Evolutionary conservation across 2,888 invertebrate genomes (phyloP), one percentile per base, ranked within the genome.

Genomic region (Alviniconcha strummeri): DNA sequence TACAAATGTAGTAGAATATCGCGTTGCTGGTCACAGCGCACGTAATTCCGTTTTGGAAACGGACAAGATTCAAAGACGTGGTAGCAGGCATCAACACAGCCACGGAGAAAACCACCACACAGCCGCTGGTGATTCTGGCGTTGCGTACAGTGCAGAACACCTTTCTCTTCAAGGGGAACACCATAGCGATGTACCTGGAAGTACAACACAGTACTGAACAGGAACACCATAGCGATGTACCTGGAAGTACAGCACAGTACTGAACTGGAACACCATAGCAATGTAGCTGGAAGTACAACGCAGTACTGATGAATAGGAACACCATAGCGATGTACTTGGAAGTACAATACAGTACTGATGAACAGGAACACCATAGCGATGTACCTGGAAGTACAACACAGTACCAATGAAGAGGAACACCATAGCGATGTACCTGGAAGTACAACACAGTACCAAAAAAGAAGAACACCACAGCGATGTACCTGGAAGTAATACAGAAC

Each of bases 121-220:
- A 76, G 36, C 36, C 36, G 36, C 36, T 3, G 17, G 8, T 9
- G 17, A 55, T 76, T 17, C 76, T 55, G n/a, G 76, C 76, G 19
- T 76, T 56, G 5, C 76, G 76, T 56, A 56, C 56, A 6, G 76
- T 76, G 76, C 76, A 76, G 76, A 56, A 76, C 17, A n/a, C 56
- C 56, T 56, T 76, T 11, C 56, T 56, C 76, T 76, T 76, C 76
- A 76, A n/a, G 13, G 76, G 76, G 76, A 76, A 76, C 56, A 76
- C 76, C 11, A 76, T n/a, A 13, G 76, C 76, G 11, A 76, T 19
- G 76, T n/a, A 76, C n/a, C 76, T 76, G 56, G 11, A 5, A 9
- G 17, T 8, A 17, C 17, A 7, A n/a, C 17, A 69, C 17, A 69
- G n/a, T 13, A 64, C 64, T 64, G 64, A 36, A 36, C 36, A 36